Evolutionary conservation across 2,888 invertebrate species (phyloP), one percentile per base, ranked within the genome.

Genomic region (Chesias legatella): DNA sequence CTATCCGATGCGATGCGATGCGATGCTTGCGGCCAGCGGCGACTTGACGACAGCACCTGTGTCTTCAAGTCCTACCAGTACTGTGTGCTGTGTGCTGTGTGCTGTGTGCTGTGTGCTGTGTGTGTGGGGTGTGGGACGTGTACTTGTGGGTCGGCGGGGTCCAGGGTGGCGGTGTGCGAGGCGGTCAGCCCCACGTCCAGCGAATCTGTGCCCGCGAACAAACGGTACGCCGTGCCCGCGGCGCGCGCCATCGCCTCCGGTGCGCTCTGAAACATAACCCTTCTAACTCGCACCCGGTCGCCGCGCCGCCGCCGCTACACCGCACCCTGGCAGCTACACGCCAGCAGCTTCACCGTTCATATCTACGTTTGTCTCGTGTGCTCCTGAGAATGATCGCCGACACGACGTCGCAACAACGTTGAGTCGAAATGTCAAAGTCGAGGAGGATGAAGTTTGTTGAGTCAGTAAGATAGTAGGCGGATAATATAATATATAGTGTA

Each of bases 181-280:
- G 92, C 91, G 73, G 91, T 91, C 73, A 92, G 84, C 63, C 92
- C 92, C 76, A 93, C 86, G 88, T 92, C 92, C 66, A 93, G 90
- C 75, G 92, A 92, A 89, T 94, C 93, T 56, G 94, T 94, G 73
- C 86, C 86, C 61, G 94, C 93, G 71, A 94, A 92, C 83, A 94
- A 91, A 51, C 94, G 91, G 90, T 93, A 94, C 68, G 94, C 92
- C 66, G 92, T 91, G 69, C 94, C 94, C 50, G 93, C 94, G 64
- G 94, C 93, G 76, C 94, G 90, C 67, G 94, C 94, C 88, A 94
- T 92, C 77, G 93, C 91, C 89, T 93, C 94, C 72, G 94, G 94
- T 68, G 94, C 93, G 79, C 91, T 92, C 94, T 94, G 88, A 56
- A 81, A 84, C 54, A 57, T 50, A 58, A 40, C 38, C 58, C 64